These are phyloP conservation scores for Poeciliopsis gracilis DNA, from an alignment of 2,797 vertebrate genomes.

Conservation along the genomic window DNA sequence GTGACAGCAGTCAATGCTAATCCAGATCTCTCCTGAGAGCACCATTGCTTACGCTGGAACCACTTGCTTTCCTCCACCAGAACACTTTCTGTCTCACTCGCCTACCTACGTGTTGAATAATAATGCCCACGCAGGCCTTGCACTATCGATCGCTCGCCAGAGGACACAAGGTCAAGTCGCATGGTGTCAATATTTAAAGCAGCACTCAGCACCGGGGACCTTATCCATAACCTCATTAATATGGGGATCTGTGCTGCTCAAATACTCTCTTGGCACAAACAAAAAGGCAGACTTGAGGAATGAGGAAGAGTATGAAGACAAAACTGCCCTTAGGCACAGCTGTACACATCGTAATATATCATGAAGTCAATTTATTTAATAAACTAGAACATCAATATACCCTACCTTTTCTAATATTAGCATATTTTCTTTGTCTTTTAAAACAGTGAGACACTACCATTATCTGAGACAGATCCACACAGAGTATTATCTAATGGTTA, in stretches of 20 bases:
- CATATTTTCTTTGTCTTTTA: neutral
- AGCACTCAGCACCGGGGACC: constrained; percentile 68
- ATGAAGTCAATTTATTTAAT: neutral
- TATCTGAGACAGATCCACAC: neutral
- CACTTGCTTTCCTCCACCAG: constrained; percentile 29
- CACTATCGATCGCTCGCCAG: constrained; percentile 68
- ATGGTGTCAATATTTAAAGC: constrained; percentile 77
- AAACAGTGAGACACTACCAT: neutral
- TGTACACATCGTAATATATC: neutral
- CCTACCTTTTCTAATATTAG: neutral
- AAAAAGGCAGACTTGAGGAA: constrained; percentile 29
- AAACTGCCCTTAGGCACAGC: constrained; percentile 13
- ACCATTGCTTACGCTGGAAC: constrained; percentile 20
- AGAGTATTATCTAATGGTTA: neutral
- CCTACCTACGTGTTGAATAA: constrained; percentile 59
- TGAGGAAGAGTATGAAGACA: neutral
- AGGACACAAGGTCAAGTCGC: constrained; percentile 72
- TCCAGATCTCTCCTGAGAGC: constrained; percentile 25
- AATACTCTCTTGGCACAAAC: constrained; percentile 47
- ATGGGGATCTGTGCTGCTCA: constrained; percentile 56
- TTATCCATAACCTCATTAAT: constrained; percentile 73
- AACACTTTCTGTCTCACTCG: constrained; percentile 12
- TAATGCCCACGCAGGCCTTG: constrained; percentile 58
- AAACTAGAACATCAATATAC: neutral
- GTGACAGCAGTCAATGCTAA: constrained; percentile 38